Base-by-base conservation (phyloP, 2,113 vertebrate species). In the Callionymus lyra region DNA sequence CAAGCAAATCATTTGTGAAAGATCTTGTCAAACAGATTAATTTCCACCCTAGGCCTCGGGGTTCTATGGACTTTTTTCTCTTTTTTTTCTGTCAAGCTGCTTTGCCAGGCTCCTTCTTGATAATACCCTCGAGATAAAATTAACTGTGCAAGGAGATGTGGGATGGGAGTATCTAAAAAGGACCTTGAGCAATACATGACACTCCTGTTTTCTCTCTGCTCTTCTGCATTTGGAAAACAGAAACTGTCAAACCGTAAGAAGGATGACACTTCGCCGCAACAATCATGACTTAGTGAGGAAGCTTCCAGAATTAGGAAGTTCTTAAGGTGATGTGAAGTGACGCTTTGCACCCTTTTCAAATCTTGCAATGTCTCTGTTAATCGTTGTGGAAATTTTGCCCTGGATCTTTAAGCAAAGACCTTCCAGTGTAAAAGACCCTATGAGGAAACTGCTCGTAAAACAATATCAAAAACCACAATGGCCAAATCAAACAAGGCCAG, bases 111-210 rank as follows among this genome's bases (percentile, higher is more conserved):
- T 74, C 70, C 63, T 68, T 76, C 76, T 77, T 81, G 70, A 82
- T 82, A 79, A 80, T 80, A 81, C 79, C 82, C 78, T 64, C 76
- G 81, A 83, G 78, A 83, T 80, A 82, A 81, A 78, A 79, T 84
- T 83, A 83, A 84, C 79, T 82, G 79, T 76, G 68, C 67, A 77
- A 66, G 80, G 77, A 81, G 80, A 82, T 80, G 72, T 80, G 75
- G 71, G 65, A 74, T 73, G 76, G 76, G 76, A 74, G 75, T 65
- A 72, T 76, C 74, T 67, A 64, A 80, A 27, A 79, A 76, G 65
- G 70, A 85, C 78, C 80, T 75, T 80, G 58, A 82, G 80, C 76
- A 75, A 76, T 53, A 59, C 69, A 71, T 60, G 59, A 68, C 65
- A 59, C 58, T 63, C 52, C 63, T 44, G 58, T 44, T 65, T 45